These are phyloP conservation scores for Muraenolepis orangiensis DNA, from an alignment of 2,797 vertebrate species.

Conservation along the genomic window DNA sequence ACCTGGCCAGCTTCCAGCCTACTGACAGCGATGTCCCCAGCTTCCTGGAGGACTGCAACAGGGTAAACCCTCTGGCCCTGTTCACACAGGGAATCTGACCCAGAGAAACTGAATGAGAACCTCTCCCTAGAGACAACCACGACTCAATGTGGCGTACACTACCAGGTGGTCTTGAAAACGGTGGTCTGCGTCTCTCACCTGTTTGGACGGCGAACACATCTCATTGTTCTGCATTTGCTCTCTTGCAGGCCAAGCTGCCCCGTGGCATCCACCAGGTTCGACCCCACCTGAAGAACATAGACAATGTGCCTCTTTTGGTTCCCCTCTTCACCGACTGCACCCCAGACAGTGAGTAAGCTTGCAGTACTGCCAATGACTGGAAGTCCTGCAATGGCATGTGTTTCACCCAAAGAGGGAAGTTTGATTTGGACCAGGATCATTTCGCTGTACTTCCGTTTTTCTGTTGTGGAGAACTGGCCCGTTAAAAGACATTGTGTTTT, in stretches of 20 bases:
- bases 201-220: not conserved
- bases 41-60: conserved; percentile 95
- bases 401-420: no score
- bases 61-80: conserved; percentile 70
- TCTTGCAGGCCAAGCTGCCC: conserved; percentile 93
- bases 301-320: conserved; percentile 96
- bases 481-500: no score
- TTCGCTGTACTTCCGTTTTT: no score
- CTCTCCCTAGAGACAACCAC: not conserved
- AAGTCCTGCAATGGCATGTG: no score
- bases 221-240: not conserved
- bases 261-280: conserved; percentile 97
- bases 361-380: no score
- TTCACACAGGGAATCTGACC: no score
- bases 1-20: conserved; percentile 95
- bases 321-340: conserved; percentile 98
- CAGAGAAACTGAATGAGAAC: not conserved
- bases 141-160: not conserved
- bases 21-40: conserved; percentile 97
- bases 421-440: no score
- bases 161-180: not conserved
- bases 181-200: not conserved
- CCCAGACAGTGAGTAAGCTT: conserved; percentile 87
- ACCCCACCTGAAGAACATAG: conserved; percentile 96
- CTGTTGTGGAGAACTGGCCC: no score